A percentile compares a stretch with the other conserved stretches of the same genome.
Conservation (phyloP, 92 coral and sea anemone genomes). For the Epizoanthus stellaris region DNA sequence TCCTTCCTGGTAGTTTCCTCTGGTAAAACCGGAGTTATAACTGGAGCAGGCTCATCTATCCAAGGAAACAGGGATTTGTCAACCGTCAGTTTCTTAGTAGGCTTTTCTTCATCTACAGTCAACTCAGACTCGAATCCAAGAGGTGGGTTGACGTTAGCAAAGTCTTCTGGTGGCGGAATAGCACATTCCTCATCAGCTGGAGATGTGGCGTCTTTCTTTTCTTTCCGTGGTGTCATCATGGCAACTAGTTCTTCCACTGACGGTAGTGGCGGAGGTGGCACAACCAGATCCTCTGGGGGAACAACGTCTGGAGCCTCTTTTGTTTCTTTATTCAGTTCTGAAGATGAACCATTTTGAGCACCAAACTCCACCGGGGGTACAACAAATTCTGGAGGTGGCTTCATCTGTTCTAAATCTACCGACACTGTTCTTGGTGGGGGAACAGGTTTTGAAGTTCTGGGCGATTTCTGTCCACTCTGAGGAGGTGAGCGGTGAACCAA, state of each 20-base stretch:
- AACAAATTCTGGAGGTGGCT: constrained; percentile 20
- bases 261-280: constrained; percentile 22
- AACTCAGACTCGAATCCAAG: constrained; percentile 34
- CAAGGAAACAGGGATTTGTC: constrained; percentile 69
- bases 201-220: constrained; percentile 17
- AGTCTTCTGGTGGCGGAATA: constrained; percentile 87
- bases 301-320: neutral
- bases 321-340: neutral
- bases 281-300: constrained; percentile 5
- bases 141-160: constrained; percentile 52
- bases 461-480: neutral
- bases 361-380: constrained; percentile 28
- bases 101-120: constrained; percentile 17
- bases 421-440: constrained; percentile 19
- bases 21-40: constrained; percentile 31
- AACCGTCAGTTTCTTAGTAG: constrained; percentile 62
- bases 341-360: constrained; percentile 4
- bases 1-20: neutral
- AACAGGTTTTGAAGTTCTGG: neutral
- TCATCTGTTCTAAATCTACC: neutral
- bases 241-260: constrained; percentile 43
- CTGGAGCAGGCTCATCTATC: constrained; percentile 68
- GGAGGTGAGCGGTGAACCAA: constrained; percentile 13
- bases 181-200: constrained; percentile 50
- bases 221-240: constrained; percentile 34